These are phyloP conservation scores for Tychaedon coryphoeus DNA, from an alignment of 2,113 vertebrate species.

Conservation along the genomic window DNA sequence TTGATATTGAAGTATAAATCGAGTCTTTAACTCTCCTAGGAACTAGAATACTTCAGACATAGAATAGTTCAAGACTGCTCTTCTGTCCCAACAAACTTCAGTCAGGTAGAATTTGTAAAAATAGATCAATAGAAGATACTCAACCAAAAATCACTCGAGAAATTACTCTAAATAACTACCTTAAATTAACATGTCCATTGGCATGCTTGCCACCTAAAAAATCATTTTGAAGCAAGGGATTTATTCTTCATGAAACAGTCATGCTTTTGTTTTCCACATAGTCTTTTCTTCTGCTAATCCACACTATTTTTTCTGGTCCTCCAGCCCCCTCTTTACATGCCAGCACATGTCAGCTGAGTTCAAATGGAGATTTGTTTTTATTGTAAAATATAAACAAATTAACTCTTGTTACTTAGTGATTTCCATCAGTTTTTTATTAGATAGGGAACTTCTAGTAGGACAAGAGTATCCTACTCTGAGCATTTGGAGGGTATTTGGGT, in stretches of 20 bases:
- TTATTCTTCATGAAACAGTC: neutral
- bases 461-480: neutral
- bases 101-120: neutral
- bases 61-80: neutral
- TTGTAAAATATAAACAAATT: neutral
- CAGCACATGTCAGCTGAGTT: neutral
- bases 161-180: neutral
- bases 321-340: neutral
- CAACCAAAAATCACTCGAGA: neutral
- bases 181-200: neutral
- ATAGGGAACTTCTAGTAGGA: neutral
- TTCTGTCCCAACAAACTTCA: slow-evolving; percentile 15
- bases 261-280: neutral
- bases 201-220: neutral
- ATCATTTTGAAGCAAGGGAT: neutral
- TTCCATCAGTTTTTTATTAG: neutral
- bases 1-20: neutral
- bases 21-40: neutral
- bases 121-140: neutral
- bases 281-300: neutral
- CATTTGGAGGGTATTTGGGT: neutral
- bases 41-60: neutral
- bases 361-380: neutral
- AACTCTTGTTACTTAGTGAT: accelerated
- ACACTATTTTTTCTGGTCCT: neutral